A percentile compares a stretch with the other conserved stretches of the same genome.
Evolutionary conservation across 1,140 invertebrate genomes (phyloP).

Genomic region (Harpegnathos saltator): DNA sequence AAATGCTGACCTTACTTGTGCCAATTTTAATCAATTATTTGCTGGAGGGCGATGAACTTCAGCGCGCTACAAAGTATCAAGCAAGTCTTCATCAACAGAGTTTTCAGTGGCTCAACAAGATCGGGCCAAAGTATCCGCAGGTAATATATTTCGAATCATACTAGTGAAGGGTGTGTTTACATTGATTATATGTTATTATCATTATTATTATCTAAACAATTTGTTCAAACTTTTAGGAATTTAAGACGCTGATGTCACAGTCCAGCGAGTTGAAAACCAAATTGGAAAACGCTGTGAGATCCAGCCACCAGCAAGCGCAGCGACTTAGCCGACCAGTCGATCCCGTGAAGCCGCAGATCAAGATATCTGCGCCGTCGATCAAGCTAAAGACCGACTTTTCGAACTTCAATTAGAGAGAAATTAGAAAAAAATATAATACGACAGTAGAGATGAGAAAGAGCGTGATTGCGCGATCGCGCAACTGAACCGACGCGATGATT

Average conservation of each 20-base stretch:
- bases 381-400: constrained; percentile 98
- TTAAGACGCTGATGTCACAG: constrained; percentile 95
- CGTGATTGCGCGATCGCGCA: constrained; percentile 16
- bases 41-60: constrained; percentile 89
- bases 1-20: constrained; percentile 94
- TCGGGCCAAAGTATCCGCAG: constrained; percentile 96
- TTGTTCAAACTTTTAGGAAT: constrained; percentile 89
- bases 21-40: constrained; percentile 95
- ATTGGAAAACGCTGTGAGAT: constrained; percentile 94
- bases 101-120: constrained; percentile 94
- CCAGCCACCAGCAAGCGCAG: constrained; percentile 88
- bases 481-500: constrained; percentile 40
- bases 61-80: constrained; percentile 88
- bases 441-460: constrained; percentile 36
- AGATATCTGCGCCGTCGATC: constrained; percentile 90
- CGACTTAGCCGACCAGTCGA: constrained; percentile 82
- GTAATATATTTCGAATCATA: constrained; percentile 83
- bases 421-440: constrained; percentile 6
- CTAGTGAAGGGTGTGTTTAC: neutral
- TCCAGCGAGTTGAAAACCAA: constrained; percentile 92
- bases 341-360: constrained; percentile 87
- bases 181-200: too few relatives aligned
- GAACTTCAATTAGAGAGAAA: constrained; percentile 91
- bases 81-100: constrained; percentile 93
- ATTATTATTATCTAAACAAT: neutral